Percentiles rank a stretch among this genome's conserved stretches.
phyloP scores from a whole-genome alignment of 2,113 vertebrate genomes.

The Orcinus orca region DNA sequence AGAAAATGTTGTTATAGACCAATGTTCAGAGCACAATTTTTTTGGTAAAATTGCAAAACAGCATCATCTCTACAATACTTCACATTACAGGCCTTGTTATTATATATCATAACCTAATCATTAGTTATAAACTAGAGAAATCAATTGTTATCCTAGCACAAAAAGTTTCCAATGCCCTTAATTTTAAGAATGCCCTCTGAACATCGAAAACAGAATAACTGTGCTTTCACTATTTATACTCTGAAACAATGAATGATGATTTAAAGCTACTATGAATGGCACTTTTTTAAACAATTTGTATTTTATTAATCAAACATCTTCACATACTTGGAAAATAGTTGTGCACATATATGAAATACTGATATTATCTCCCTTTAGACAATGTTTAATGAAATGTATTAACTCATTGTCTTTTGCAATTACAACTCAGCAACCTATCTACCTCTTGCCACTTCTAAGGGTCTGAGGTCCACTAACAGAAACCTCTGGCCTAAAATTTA shows the following conservation, averaged over 20 bases:
- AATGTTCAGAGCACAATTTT: not conserved
- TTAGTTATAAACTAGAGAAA: not conserved
- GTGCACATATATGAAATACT: not conserved
- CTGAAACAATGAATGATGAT: not conserved
- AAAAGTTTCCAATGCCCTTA: not conserved
- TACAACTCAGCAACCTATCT: not conserved
- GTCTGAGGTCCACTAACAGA: not conserved
- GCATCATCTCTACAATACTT: not conserved
- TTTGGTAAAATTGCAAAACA: not conserved
- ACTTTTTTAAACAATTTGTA: not conserved
- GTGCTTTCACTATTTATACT: not conserved
- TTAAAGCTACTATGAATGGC: not conserved
- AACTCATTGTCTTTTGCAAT: not conserved
- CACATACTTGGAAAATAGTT: not conserved
- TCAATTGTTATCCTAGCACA: not conserved
- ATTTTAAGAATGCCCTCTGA: not conserved
- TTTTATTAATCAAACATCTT: constrained; percentile 30
- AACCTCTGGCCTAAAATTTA: not conserved
- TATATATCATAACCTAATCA: not conserved
- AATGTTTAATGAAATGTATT: not conserved
- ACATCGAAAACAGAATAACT: not conserved
- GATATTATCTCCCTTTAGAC: not conserved
- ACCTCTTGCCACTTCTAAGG: not conserved
- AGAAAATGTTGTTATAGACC: constrained; percentile 2
- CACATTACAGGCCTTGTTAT: not conserved